Evolutionary conservation across 2,797 vertebrate species (phyloP), one percentile per base, ranked within the genome.

Genomic region (Spinibarbus caldwelli): DNA sequence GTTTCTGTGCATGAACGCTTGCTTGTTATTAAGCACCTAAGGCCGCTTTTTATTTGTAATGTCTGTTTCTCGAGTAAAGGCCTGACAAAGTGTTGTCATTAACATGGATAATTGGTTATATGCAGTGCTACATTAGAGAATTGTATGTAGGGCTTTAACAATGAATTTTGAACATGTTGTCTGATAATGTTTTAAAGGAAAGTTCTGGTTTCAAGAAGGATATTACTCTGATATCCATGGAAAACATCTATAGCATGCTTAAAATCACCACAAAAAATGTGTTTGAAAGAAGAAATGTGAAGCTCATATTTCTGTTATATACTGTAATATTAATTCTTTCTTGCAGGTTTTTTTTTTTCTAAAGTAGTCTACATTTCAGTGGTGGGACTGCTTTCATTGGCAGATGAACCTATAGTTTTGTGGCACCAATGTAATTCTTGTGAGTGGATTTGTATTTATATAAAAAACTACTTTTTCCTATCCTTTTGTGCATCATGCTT

Each of bases 1-100:
- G 85, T 84, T 87, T 89, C 72, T 86, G 72, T 73, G 64, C 15
- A 64, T 85, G 62, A 72, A 80, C 23, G 43, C 29, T 36, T n/a
- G n/a, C n/a, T n/a, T n/a, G n/a, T n/a, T n/a, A n/a, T n/a, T 85
- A 66, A 71, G 72, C 14, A 26, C 14, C 23, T 45, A 78, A 66
- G 19, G 26, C 19, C 45, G 43, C 14, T 57, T 75, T 87, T 23
- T 62, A 66, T 71, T 76, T 70, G 66, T 29, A 57, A 75, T 84
- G 19, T 41, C 19, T 80, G 67, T 59, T 72, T 68, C 34, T 49
- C 19, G 29, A 49, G 14, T 62, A 47, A 38, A 66, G 3, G 15
- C 11, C 45, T 76, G 54, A 2, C 54, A 62, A 41, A 15, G 21
- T n/a, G 23, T 77, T 59, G 62, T 78, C n/a, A 78, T 62, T 43